Conservation (phyloP, 2,113 vertebrate genomes). For the Acrocephalus kingi region DNA sequence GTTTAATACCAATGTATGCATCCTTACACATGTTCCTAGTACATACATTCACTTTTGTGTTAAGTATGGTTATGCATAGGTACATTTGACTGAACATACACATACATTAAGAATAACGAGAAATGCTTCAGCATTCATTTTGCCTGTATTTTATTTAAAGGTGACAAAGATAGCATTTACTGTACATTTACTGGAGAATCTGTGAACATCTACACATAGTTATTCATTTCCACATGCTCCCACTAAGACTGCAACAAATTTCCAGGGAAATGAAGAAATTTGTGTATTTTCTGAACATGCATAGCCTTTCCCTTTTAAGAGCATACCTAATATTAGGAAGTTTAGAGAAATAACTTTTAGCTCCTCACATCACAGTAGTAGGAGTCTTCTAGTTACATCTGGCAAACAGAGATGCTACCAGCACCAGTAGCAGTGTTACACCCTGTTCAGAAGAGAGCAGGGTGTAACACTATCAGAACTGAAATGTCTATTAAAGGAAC, state of each 20-base stretch:
- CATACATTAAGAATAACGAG: background rate
- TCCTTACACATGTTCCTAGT: background rate
- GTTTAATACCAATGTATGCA: background rate
- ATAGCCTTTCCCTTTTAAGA: background rate
- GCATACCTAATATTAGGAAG: background rate
- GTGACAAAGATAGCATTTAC: background rate
- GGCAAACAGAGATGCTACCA: background rate
- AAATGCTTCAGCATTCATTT: background rate
- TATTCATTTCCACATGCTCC: background rate
- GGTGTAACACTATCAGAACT: slow-evolving; percentile 16
- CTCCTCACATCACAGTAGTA: background rate
- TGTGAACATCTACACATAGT: background rate
- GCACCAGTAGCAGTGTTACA: background rate
- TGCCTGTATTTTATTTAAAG: background rate
- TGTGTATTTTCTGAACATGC: background rate
- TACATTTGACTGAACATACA: background rate
- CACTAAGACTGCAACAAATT: background rate
- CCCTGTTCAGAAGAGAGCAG: background rate
- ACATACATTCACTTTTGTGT: background rate
- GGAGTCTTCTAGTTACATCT: background rate
- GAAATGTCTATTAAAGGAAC: slow-evolving; percentile 17
- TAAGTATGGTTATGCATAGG: background rate
- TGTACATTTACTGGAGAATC: background rate
- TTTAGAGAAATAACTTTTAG: background rate
- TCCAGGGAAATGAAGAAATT: background rate